These are phyloP conservation scores for Odocoileus virginianus DNA, from an alignment of 2,113 vertebrate genomes.

Conservation along the genomic window DNA sequence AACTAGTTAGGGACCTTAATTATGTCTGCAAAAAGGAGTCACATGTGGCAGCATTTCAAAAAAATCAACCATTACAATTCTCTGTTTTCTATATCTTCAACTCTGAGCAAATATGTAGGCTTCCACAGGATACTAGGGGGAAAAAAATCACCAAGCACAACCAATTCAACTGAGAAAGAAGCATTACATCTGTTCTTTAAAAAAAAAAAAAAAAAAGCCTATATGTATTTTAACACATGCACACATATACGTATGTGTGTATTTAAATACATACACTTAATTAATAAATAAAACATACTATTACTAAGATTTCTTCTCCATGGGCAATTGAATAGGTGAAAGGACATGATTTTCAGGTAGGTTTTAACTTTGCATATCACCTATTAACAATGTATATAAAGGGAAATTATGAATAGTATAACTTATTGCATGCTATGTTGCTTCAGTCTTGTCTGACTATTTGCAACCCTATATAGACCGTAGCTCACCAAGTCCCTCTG, in stretches of 20 bases:
- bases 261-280: background rate
- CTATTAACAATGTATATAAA: background rate
- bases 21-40: background rate
- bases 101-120: background rate
- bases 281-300: background rate
- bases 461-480: accelerated
- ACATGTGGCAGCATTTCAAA: background rate
- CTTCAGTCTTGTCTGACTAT: background rate
- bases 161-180: background rate
- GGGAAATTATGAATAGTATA: background rate
- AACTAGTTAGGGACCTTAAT: background rate
- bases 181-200: background rate
- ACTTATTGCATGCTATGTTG: background rate
- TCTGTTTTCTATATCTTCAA: background rate
- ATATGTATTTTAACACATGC: background rate
- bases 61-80: background rate
- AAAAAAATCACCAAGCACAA: background rate
- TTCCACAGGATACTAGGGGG: background rate
- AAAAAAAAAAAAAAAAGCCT: background rate
- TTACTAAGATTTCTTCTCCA: background rate
- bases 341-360: background rate
- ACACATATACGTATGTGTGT: background rate
- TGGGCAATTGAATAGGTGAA: background rate
- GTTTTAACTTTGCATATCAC: background rate
- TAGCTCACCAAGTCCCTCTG: background rate